Conservation (phyloP, 2,888 invertebrate species). For the Drosophila limbata region DNA sequence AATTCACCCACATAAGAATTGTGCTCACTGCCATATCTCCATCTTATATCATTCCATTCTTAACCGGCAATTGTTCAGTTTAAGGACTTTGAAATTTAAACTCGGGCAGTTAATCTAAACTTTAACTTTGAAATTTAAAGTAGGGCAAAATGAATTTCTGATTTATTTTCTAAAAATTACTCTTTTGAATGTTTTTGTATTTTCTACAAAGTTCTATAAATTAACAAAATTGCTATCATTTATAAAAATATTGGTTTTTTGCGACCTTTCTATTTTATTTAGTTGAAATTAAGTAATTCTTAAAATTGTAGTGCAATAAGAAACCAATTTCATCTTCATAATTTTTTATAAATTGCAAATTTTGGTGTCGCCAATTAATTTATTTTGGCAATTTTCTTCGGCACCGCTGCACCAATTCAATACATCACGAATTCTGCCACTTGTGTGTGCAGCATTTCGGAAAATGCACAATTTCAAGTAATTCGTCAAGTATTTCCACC, state of each 20-base stretch:
- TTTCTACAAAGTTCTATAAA: no score
- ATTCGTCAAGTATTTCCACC: constrained; percentile 52
- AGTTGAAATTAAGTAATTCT: no score
- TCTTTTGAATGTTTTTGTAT: no score
- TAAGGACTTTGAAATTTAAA: constrained; percentile 21
- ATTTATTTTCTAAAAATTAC: background rate
- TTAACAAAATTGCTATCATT: no score
- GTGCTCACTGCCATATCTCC: constrained; percentile 1
- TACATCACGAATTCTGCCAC: constrained; percentile 37
- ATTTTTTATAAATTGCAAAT: background rate
- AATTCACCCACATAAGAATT: constrained; percentile 44
- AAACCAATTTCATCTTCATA: constrained; percentile 1
- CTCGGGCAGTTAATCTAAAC: constrained; percentile 8
- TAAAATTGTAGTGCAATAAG: background rate
- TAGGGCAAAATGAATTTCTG: background rate
- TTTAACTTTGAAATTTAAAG: constrained; percentile 50
- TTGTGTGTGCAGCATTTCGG: constrained; percentile 67
- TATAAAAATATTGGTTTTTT: no score
- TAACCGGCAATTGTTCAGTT: constrained; percentile 37
- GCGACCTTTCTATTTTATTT: no score
- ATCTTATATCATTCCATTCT: constrained; percentile 6
- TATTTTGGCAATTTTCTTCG: constrained; percentile 27
- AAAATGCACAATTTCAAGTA: constrained; percentile 72
- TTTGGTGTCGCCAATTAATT: constrained; percentile 9
- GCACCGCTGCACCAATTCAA: constrained; percentile 24